A percentile compares a stretch with the other conserved stretches of the same genome.
phyloP scores from a whole-genome alignment of 2,797 vertebrate genomes.

The Acanthurus tractus region DNA sequence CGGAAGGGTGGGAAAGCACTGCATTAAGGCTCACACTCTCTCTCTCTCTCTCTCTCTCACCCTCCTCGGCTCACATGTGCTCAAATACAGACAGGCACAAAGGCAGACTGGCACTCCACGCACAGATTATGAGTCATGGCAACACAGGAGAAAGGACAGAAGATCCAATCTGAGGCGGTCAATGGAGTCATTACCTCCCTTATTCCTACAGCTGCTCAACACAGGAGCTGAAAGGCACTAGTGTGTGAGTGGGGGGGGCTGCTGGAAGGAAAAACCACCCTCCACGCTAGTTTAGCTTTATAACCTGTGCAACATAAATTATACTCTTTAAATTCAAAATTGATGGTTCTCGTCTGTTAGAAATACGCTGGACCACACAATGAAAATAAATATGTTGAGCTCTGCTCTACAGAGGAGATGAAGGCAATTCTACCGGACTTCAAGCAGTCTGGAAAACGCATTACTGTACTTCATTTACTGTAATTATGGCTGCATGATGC shows the following conservation, averaged over 20 bases:
- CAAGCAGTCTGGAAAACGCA: slow-evolving; percentile 34
- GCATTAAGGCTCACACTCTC: slow-evolving; percentile 81
- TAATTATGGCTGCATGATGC: slow-evolving; percentile 39
- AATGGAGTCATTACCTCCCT: slow-evolving; percentile 22
- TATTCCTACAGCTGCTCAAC: slow-evolving; percentile 43
- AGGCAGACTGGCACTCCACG: slow-evolving; percentile 61
- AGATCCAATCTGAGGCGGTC: slow-evolving; percentile 51
- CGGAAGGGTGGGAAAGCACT: slow-evolving; percentile 87
- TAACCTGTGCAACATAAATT: slow-evolving; percentile 51
- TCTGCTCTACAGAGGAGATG: slow-evolving; percentile 57
- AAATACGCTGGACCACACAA: slow-evolving; percentile 68
- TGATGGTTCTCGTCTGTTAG: slow-evolving; percentile 39
- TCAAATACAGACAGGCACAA: slow-evolving; percentile 69
- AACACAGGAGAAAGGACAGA: slow-evolving; percentile 63
- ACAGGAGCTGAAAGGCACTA: slow-evolving; percentile 31
- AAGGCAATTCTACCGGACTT: slow-evolving; percentile 41
- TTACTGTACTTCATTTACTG: slow-evolving; percentile 27
- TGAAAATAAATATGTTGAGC: slow-evolving; percentile 35
- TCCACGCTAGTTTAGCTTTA: slow-evolving; percentile 47
- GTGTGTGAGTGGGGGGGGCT: slow-evolving; percentile 1
- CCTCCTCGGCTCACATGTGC: slow-evolving; percentile 65
- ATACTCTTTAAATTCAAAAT: slow-evolving; percentile 34
- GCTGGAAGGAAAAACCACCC: slow-evolving; percentile 39
- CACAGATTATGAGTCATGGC: slow-evolving; percentile 76
- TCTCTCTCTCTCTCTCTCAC: slow-evolving; percentile 66